Percentiles rank a stretch among this genome's conserved stretches.
These are phyloP conservation scores for Liparis tanakae DNA, from an alignment of 2,797 vertebrate species.

Conservation along the genomic window DNA sequence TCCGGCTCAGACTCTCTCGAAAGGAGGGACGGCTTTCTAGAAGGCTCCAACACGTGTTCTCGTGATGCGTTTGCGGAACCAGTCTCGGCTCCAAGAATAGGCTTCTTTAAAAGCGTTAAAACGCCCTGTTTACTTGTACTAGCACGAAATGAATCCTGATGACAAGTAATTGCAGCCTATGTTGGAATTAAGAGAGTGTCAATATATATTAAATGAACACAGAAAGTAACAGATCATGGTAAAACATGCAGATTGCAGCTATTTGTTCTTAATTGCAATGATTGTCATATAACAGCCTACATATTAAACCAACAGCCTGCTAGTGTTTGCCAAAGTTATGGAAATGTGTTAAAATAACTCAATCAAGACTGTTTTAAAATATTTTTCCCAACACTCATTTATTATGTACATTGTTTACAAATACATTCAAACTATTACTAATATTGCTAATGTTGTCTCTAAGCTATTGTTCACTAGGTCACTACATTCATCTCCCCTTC, in stretches of 20 bases:
- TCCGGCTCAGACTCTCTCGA: slow-evolving; percentile 40
- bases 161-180: background rate
- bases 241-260: background rate
- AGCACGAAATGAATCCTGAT: background rate
- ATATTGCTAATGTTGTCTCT: background rate
- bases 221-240: background rate
- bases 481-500: background rate
- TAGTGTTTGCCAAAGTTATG: background rate
- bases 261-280: background rate
- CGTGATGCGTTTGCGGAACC: slow-evolving; percentile 43
- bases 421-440: background rate
- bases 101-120: rapidly evolving
- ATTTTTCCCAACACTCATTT: background rate
- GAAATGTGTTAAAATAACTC: background rate
- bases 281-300: background rate
- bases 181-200: background rate
- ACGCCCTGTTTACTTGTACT: background rate
- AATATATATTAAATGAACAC: background rate
- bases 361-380: background rate
- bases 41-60: slow-evolving; percentile 76
- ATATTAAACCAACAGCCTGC: background rate
- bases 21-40: slow-evolving; percentile 71
- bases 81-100: slow-evolving; percentile 22
- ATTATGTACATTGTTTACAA: background rate
- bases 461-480: background rate